A percentile compares a stretch with the other conserved stretches of the same genome.
phyloP scores from a whole-genome alignment of 2,797 vertebrate species.

The Myotis myotis region DNA sequence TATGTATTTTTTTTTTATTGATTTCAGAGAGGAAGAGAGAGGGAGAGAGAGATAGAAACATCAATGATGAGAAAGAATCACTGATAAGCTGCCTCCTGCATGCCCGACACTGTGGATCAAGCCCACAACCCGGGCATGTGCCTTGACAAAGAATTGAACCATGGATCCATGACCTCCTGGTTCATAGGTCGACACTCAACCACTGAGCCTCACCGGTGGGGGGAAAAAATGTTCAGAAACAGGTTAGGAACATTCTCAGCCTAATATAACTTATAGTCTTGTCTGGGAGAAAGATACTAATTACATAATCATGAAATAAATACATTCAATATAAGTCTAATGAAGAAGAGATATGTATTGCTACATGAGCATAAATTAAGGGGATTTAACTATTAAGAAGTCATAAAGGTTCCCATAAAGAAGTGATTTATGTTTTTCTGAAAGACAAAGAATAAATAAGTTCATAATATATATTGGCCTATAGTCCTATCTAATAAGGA shows the following conservation, averaged over 20 bases:
- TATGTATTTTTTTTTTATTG: too few relatives aligned
- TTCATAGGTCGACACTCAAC: too few relatives aligned
- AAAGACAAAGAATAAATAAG: background rate
- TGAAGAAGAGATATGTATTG: background rate
- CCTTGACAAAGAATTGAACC: too few relatives aligned
- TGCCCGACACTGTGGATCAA: too few relatives aligned
- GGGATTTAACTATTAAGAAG: slow-evolving; percentile 24
- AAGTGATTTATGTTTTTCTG: background rate
- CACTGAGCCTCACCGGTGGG: too few relatives aligned
- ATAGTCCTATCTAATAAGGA: too few relatives aligned
- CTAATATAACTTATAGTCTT: background rate
- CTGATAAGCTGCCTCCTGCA: too few relatives aligned
- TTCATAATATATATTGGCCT: background rate
- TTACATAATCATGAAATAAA: background rate
- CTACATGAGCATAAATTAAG: background rate
- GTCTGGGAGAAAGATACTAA: background rate
- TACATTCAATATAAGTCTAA: background rate
- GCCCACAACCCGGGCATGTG: too few relatives aligned
- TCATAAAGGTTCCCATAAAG: background rate
- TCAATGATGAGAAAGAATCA: too few relatives aligned
- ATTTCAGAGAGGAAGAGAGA: too few relatives aligned
- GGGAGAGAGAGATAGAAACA: too few relatives aligned
- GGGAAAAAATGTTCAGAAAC: background rate
- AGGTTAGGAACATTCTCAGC: background rate
- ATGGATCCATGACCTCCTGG: too few relatives aligned